Percentiles rank a stretch among this genome's conserved stretches.
These are phyloP conservation scores for Tanytarsus gracilentus DNA, from an alignment of 2,888 invertebrate species.

Conservation along the genomic window DNA sequence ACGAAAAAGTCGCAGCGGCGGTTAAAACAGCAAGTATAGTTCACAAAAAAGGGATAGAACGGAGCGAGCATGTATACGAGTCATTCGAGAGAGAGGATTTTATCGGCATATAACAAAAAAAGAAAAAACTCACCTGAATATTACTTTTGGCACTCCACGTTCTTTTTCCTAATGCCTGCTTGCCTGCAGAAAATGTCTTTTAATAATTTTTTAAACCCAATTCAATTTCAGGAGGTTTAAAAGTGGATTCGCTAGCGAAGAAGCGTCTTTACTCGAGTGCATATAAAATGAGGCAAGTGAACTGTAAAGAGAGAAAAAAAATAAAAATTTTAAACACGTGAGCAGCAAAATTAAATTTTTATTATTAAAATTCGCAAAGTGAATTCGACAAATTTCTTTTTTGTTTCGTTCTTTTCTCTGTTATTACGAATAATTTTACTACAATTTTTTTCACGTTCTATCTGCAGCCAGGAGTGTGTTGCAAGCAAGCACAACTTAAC, in stretches of 20 bases:
- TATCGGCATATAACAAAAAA: neutral
- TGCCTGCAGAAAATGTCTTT: no score
- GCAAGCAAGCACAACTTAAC: no score
- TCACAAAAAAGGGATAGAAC: neutral
- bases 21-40: no score
- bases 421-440: neutral
- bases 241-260: no score
- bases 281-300: slow-evolving; percentile 8
- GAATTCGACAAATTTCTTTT: neutral
- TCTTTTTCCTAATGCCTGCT: neutral
- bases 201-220: no score
- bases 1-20: no score
- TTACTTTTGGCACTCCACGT: neutral
- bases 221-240: no score
- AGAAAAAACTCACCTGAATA: slow-evolving; percentile 2
- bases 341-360: neutral
- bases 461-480: no score
- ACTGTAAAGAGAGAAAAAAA: neutral
- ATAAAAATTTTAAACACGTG: slow-evolving; percentile 2
- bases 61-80: no score
- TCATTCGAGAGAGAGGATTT: neutral
- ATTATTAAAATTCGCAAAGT: neutral
- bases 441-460: no score
- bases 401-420: neutral
- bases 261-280: neutral